Evolutionary conservation across 2,888 invertebrate genomes (phyloP), one percentile per base, ranked within the genome.

Genomic region (Plebejus anna): DNA sequence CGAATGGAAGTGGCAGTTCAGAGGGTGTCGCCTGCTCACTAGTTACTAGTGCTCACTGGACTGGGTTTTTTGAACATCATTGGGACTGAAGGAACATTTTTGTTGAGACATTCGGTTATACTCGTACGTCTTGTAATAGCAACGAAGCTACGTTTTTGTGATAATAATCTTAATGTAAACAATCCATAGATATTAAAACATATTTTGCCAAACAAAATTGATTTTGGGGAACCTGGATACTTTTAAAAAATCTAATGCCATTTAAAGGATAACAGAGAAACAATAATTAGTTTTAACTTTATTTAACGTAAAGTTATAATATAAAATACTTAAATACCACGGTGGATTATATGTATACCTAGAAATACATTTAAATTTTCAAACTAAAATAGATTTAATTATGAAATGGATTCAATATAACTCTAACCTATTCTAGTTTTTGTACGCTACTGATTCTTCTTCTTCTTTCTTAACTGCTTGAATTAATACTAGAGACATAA

Each of bases 381-480:
- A 66, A 66, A 13, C 66, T 66, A 32, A 66, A 32, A 32, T 66
- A 32, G 5, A 61, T 61, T 61, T 28, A 66, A 36, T 4, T 66
- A 16, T 13, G 32, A 13, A 66, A 13, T 42, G 13, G 13, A 7
- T 7, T 57, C 0, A 75, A 42, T 11, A 42, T 36, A 28, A 16
- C 2, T 13, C 4, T 59, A 42, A 61, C 4, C 42, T 28, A 75
- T 61, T 72, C 79, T 80, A 82, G 77, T 88, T 92, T 82, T 95
- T 95, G 82, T 94, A 95, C 11, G 92, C 89, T 78, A 93, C 90
- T 0, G 88, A 86, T 80, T 94, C 94, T 4, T 96, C 95, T 81
- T 97, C 96, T 91, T 97, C 97, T 85, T 96, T 97, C 84, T 95
- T 96, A 47, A 97, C 94, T 1, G 97, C 97, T 87, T 96, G 96